Conservation (phyloP, 1,140 invertebrate genomes). For the Ceratoteleas bidentatus region DNA sequence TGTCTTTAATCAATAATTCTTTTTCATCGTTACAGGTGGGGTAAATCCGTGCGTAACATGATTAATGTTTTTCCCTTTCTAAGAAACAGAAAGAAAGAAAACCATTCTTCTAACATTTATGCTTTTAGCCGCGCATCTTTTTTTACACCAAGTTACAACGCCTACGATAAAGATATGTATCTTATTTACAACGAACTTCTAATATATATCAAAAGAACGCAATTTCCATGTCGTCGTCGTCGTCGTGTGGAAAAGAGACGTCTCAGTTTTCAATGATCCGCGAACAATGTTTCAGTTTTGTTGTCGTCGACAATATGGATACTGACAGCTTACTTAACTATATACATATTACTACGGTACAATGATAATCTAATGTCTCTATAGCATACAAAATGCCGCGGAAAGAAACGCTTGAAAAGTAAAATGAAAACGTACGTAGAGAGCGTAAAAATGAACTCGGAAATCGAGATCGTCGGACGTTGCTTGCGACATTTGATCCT, state of each 20-base stretch:
- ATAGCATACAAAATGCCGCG: constrained; percentile 59
- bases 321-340: constrained; percentile 56
- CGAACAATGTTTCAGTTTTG: constrained; percentile 28
- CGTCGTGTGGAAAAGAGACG: constrained; percentile 26
- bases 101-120: constrained; percentile 50
- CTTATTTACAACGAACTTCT: constrained; percentile 77
- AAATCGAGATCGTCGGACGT: constrained; percentile 52
- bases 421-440: constrained; percentile 55
- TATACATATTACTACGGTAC: constrained; percentile 71
- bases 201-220: constrained; percentile 63
- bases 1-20: constrained; percentile 69
- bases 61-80: constrained; percentile 64
- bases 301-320: constrained; percentile 28
- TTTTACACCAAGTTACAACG: constrained; percentile 74
- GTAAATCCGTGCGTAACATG: constrained; percentile 70
- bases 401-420: constrained; percentile 43
- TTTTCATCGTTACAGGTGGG: constrained; percentile 69
- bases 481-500: background rate
- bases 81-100: constrained; percentile 61
- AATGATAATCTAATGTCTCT: constrained; percentile 66
- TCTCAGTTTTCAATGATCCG: constrained; percentile 36
- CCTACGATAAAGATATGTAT: constrained; percentile 76
- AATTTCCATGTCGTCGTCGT: constrained; percentile 47
- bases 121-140: constrained; percentile 45
- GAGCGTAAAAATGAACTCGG: constrained; percentile 48